Percentiles rank a stretch among this genome's conserved stretches.
Evolutionary conservation across 2,888 invertebrate genomes (phyloP).

Genomic region (Schrankia costaestrigalis): DNA sequence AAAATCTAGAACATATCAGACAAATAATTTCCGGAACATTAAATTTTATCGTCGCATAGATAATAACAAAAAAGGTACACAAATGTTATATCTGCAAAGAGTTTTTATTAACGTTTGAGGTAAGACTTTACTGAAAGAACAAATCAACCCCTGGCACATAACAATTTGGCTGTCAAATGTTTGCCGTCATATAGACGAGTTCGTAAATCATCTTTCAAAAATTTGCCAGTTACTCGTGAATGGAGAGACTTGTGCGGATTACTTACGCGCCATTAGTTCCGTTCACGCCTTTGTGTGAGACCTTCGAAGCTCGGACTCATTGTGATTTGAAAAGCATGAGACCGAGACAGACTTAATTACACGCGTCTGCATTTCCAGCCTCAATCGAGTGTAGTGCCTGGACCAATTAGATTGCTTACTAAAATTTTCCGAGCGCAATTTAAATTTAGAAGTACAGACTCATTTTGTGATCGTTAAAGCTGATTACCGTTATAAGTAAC

Average conservation of each 20-base stretch:
- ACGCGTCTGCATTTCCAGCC: conserved; percentile 40
- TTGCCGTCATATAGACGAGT: conserved; percentile 28
- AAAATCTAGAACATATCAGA: conserved; percentile 20
- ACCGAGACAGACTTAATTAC: conserved; percentile 48
- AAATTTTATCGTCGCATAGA: conserved; percentile 4
- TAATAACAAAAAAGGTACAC: conserved; percentile 7
- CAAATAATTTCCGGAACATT: conserved; percentile 1
- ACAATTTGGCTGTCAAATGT: conserved; percentile 31
- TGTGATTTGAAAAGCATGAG: conserved; percentile 54
- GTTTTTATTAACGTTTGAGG: conserved; percentile 20
- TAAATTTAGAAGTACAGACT: too few species aligned
- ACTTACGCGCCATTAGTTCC: conserved; percentile 66
- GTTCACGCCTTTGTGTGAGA: conserved; percentile 58
- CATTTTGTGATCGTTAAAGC: too few species aligned
- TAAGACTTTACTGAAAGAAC: conserved; percentile 18
- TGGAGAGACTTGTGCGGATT: conserved; percentile 64
- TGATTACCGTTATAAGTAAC: too few species aligned
- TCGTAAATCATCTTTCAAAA: conserved; percentile 53
- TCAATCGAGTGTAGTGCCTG: conserved; percentile 28
- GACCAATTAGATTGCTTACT: conserved; percentile 28
- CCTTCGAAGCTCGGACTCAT: conserved; percentile 46
- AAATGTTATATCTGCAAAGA: conserved; percentile 12
- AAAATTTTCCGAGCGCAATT: conserved; percentile 12
- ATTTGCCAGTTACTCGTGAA: conserved; percentile 58
- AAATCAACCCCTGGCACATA: conserved; percentile 27